These are phyloP conservation scores for Dione vanillae DNA, from an alignment of 2,888 invertebrate genomes.

Conservation along the genomic window DNA sequence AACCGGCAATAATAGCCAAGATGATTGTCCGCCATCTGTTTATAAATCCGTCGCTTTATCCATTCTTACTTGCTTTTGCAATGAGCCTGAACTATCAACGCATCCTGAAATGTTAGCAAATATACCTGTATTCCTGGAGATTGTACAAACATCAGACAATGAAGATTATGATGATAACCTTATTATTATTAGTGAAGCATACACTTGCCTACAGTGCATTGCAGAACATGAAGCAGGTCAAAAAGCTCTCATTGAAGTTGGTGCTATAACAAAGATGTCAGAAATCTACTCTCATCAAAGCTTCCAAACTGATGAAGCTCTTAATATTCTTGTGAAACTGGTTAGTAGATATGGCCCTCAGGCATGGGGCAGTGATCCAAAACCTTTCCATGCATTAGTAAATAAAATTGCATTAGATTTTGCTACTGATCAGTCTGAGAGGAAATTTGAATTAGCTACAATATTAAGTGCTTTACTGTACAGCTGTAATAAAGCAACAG, in stretches of 20 bases:
- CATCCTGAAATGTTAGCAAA: slow-evolving; percentile 93
- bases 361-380: slow-evolving; percentile 91
- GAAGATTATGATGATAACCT: slow-evolving; percentile 94
- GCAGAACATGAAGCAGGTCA: slow-evolving; percentile 92
- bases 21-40: slow-evolving; percentile 94
- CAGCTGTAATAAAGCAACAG: slow-evolving; percentile 88
- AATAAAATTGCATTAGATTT: slow-evolving; percentile 94
- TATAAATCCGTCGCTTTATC: slow-evolving; percentile 96
- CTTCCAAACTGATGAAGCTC: slow-evolving; percentile 94
- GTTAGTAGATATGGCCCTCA: slow-evolving; percentile 88
- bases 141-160: slow-evolving; percentile 92
- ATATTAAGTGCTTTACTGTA: slow-evolving; percentile 89
- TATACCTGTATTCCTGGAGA: slow-evolving; percentile 92
- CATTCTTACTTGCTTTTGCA: slow-evolving; percentile 93
- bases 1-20: slow-evolving; percentile 89
- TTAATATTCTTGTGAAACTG: slow-evolving; percentile 90
- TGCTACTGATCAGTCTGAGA: slow-evolving; percentile 93
- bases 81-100: slow-evolving; percentile 90
- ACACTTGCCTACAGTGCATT: slow-evolving; percentile 91
- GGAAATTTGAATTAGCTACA: slow-evolving; percentile 95
- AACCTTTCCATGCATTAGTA: slow-evolving; percentile 91
- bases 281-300: slow-evolving; percentile 94
- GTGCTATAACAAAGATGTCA: slow-evolving; percentile 91
- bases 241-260: slow-evolving; percentile 90
- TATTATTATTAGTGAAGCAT: slow-evolving; percentile 94